phyloP scores from a whole-genome alignment of 2,888 invertebrate species.

The Cephus pulcher region DNA sequence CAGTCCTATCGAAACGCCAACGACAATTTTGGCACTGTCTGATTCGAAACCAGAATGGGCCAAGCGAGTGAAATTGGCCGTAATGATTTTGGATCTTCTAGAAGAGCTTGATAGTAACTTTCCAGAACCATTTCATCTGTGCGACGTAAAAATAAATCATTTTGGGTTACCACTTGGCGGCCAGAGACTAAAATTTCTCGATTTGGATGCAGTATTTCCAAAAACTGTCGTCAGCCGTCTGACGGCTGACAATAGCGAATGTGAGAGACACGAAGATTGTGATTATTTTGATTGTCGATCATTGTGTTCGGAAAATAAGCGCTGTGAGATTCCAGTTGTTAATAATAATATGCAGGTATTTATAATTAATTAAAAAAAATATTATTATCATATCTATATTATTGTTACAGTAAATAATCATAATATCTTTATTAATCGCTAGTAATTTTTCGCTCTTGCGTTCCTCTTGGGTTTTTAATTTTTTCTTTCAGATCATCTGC shows the following conservation, averaged over 20 bases:
- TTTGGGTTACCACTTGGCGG: slow-evolving; percentile 72
- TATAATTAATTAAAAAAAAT: background rate
- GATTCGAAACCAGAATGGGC: slow-evolving; percentile 72
- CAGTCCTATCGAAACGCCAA: slow-evolving; percentile 69
- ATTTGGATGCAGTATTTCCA: slow-evolving; percentile 74
- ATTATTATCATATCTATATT: background rate
- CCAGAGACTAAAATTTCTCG: slow-evolving; percentile 72
- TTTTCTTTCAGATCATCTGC: slow-evolving; percentile 71
- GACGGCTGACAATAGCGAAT: slow-evolving; percentile 67
- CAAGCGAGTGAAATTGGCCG: slow-evolving; percentile 69
- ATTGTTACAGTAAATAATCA: background rate
- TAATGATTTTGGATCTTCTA: slow-evolving; percentile 73
- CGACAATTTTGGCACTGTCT: slow-evolving; percentile 68
- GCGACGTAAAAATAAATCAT: slow-evolving; percentile 77
- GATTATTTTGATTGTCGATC: slow-evolving; percentile 77
- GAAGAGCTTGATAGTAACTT: slow-evolving; percentile 72
- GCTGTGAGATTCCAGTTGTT: slow-evolving; percentile 70
- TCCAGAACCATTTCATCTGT: slow-evolving; percentile 74
- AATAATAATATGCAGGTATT: slow-evolving; percentile 73
- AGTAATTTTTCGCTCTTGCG: background rate
- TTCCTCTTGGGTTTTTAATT: background rate
- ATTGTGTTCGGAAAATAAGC: slow-evolving; percentile 69
- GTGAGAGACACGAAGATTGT: slow-evolving; percentile 74
- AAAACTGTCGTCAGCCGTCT: slow-evolving; percentile 69
- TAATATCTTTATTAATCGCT: background rate